phyloP scores from a whole-genome alignment of 2,113 vertebrate genomes.

The Nothobranchius kuhntae region DNA sequence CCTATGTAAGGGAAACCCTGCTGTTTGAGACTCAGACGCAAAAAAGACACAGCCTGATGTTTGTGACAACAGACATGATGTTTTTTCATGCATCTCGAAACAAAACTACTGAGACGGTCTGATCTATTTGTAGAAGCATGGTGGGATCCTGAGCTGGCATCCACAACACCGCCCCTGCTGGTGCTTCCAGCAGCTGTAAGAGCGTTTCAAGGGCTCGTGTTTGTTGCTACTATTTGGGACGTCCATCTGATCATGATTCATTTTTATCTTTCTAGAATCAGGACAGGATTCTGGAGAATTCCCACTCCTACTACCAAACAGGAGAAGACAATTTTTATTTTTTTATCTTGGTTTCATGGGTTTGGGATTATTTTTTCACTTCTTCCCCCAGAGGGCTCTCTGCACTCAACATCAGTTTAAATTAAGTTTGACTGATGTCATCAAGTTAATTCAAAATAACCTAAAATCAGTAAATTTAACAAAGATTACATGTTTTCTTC shows the following conservation, averaged over 20 bases:
- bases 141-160: slow-evolving; percentile 42
- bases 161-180: slow-evolving; percentile 44
- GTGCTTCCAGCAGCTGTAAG: slow-evolving; percentile 23
- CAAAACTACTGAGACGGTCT: slow-evolving; percentile 44
- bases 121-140: slow-evolving; percentile 62
- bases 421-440: neutral
- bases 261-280: slow-evolving; percentile 51
- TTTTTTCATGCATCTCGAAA: slow-evolving; percentile 47
- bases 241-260: neutral
- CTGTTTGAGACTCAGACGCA: too few relatives aligned
- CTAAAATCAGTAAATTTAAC: neutral
- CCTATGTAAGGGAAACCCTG: too few relatives aligned
- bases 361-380: neutral
- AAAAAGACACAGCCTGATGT: too few relatives aligned
- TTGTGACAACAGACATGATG: slow-evolving; percentile 25
- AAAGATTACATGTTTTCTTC: too few relatives aligned
- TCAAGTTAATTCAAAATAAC: neutral
- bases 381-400: slow-evolving; percentile 2
- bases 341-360: slow-evolving; percentile 3
- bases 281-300: slow-evolving; percentile 40
- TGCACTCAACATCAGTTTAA: slow-evolving; percentile 2
- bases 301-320: slow-evolving; percentile 36
- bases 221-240: slow-evolving; percentile 3
- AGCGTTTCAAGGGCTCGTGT: slow-evolving; percentile 14
- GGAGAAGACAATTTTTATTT: neutral